Base-by-base conservation (phyloP, 1,140 invertebrate species). In the Lamellibrachia luymesi region DNA sequence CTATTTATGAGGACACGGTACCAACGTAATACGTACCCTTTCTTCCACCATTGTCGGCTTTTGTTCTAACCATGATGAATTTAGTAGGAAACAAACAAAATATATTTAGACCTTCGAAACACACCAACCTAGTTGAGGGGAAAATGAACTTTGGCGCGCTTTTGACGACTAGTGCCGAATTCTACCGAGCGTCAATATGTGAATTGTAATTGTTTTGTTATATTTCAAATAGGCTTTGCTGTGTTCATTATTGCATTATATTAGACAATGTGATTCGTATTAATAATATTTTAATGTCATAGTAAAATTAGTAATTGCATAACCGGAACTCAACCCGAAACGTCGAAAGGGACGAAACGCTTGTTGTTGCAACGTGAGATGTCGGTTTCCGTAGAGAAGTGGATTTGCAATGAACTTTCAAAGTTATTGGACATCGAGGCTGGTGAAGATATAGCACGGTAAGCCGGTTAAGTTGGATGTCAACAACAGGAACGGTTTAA, bases 391-490 rank as follows among this genome's bases (percentile, higher is more conserved):
- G 64, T 80, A 80, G 64, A 80, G 25, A 80, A 8, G 2, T 95
- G 95, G 95, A 94, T 96, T 93, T 96, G 95, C 93, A 25, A 38
- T n/a, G 94, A 95, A 56, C 91, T 96, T n/a, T 94, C 94, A 51
- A 95, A 95, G 52, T 94, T 94, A 27, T 51, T 96, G 4, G 95
- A 95, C 27, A 94, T 95, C 50, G 95, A 95, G 52, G 94, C 94
- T 10, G 95, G 94, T 27, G 94, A 94, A 93, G 95, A 96, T 80
- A 95, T 94, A 94, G 95, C 95, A 50, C 94, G 94, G 95, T 80
- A 80, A 80, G 17, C 17, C 7, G 7, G 4, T 80, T 80, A 17
- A 17, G 1, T 80, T 80, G 7, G 64, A 10, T 80, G 64, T 80
- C 64, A 80, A 22, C 64, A 80, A 8, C 6, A 80, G 17, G 25